Conservation (phyloP, 2,797 vertebrate species). For the Chaetophractus vellerosus region DNA sequence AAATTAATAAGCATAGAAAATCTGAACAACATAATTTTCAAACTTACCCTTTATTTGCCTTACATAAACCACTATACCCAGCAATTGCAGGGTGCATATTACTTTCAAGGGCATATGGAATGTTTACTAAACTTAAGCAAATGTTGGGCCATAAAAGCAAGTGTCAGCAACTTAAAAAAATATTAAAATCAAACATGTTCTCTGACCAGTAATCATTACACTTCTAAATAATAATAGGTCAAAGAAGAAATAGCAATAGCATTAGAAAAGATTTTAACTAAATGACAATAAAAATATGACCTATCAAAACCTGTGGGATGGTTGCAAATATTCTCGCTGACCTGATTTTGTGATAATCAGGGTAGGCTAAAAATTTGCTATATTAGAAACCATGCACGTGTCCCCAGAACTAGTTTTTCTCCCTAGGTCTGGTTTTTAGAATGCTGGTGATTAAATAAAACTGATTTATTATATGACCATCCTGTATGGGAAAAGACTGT, state of each 20-base stretch:
- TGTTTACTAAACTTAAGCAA: neutral
- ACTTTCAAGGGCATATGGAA: neutral
- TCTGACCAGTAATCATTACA: neutral
- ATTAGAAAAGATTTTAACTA: slow-evolving; percentile 18
- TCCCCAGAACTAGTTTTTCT: no score
- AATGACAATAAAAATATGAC: neutral
- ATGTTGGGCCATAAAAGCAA: neutral
- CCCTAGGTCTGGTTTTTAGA: no score
- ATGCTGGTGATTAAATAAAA: no score
- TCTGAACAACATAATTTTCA: neutral
- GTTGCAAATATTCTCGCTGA: no score
- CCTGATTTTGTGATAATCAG: no score
- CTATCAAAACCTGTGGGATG: neutral
- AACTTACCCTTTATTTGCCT: neutral
- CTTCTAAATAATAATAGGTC: neutral
- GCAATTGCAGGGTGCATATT: neutral
- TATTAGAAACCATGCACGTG: no score
- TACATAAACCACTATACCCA: neutral
- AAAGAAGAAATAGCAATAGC: neutral
- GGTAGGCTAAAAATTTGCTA: no score
- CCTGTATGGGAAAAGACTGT: no score
- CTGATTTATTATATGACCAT: no score
- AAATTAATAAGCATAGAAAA: neutral
- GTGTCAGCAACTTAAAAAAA: neutral
- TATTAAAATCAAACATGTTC: neutral